A percentile compares a stretch with the other conserved stretches of the same genome.
These are phyloP conservation scores for Sisyra terminalis DNA, from an alignment of 2,888 invertebrate genomes.

Conservation along the genomic window DNA sequence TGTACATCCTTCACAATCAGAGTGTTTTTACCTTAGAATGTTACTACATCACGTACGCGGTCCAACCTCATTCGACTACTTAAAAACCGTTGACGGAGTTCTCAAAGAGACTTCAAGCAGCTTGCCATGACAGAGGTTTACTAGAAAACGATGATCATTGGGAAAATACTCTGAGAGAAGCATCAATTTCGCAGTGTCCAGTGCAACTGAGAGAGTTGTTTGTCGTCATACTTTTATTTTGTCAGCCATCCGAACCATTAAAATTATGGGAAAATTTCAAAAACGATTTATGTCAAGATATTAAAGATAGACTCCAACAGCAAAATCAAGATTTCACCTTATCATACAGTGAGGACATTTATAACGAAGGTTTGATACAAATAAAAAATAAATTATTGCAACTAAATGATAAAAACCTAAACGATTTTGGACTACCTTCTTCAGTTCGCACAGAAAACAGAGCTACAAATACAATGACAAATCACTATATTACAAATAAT, in stretches of 20 bases:
- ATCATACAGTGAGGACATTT: neutral
- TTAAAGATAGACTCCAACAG: neutral
- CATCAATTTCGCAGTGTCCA: slow-evolving; percentile 10
- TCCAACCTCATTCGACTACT: slow-evolving; percentile 16
- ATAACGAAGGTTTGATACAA: neutral
- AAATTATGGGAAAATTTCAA: slow-evolving; percentile 11
- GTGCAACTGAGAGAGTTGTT: slow-evolving; percentile 11
- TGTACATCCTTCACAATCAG: slow-evolving; percentile 15
- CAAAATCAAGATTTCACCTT: neutral
- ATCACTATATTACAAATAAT: slow-evolving; percentile 1
- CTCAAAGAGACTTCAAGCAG: slow-evolving; percentile 17
- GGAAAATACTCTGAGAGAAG: slow-evolving; percentile 12
- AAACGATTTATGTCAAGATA: slow-evolving; percentile 10
- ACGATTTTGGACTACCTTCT: neutral
- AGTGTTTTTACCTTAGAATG: slow-evolving; percentile 17
- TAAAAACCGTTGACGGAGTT: slow-evolving; percentile 12
- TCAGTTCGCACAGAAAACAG: neutral
- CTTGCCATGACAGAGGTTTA: slow-evolving; percentile 13
- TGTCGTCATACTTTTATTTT: slow-evolving; percentile 13
- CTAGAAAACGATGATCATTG: slow-evolving; percentile 15
- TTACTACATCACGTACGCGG: slow-evolving; percentile 17
- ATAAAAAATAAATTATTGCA: neutral
- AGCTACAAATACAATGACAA: neutral
- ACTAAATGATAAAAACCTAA: neutral
- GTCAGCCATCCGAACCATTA: slow-evolving; percentile 10